phyloP scores from a whole-genome alignment of 2,113 vertebrate genomes.

The Malaclemys terrapin region DNA sequence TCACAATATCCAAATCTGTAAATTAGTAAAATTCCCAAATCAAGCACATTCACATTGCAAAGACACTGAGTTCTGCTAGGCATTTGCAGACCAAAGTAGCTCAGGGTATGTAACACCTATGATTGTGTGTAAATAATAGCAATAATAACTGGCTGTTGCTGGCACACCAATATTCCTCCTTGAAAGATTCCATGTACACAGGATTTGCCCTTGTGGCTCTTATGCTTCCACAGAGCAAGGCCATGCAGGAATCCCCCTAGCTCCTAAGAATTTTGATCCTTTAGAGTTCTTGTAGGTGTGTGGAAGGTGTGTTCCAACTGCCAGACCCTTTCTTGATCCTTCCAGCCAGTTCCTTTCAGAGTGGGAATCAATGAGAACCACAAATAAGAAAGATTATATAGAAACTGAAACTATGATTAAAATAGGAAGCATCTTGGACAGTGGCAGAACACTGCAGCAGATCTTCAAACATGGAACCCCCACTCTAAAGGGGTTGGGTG shows the following conservation, averaged over 20 bases:
- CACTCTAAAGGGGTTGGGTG: neutral
- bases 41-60: neutral
- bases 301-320: neutral
- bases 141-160: neutral
- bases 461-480: neutral
- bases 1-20: neutral
- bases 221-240: neutral
- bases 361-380: neutral
- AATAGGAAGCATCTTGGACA: neutral
- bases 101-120: neutral
- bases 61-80: neutral
- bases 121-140: neutral
- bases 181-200: neutral
- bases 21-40: neutral
- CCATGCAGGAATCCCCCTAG: neutral
- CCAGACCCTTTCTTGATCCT: neutral
- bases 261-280: neutral
- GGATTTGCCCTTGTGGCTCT: neutral
- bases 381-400: neutral
- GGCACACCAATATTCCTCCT: rapidly evolving
- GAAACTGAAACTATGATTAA: neutral
- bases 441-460: neutral
- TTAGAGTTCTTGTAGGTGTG: neutral
- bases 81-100: neutral
- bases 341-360: neutral